Conservation (phyloP, 92 coral and sea anemone genomes). For the Epizoanthus illoricatus region DNA sequence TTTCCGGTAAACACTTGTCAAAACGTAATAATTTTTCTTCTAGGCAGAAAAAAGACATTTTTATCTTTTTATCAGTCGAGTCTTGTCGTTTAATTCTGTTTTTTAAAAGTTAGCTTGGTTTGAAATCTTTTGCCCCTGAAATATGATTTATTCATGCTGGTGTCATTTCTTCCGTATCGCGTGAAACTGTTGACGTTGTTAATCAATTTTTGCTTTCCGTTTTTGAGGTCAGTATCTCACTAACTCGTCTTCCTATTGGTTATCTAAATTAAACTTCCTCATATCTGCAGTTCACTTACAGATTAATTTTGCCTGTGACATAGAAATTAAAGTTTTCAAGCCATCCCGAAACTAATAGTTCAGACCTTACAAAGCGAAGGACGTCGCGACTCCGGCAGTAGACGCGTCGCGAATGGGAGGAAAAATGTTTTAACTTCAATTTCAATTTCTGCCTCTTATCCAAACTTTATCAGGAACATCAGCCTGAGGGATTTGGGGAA, state of each 20-base stretch:
- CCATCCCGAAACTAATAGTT: not conserved
- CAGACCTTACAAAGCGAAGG: not conserved
- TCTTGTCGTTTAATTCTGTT: too few relatives aligned
- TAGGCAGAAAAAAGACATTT: too few relatives aligned
- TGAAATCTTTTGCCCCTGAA: not conserved
- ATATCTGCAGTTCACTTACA: not conserved
- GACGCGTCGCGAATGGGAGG: not conserved
- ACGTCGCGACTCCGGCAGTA: not conserved
- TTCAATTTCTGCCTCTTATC: too few relatives aligned
- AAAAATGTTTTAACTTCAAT: not conserved
- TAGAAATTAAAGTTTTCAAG: constrained; percentile 3
- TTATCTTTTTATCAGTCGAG: too few relatives aligned
- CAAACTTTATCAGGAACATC: too few relatives aligned
- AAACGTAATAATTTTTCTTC: too few relatives aligned
- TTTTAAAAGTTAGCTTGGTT: not conserved
- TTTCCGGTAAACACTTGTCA: too few relatives aligned
- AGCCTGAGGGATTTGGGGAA: too few relatives aligned
- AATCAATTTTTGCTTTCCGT: not conserved
- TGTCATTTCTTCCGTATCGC: not conserved
- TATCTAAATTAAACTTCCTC: not conserved
- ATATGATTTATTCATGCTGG: too few relatives aligned
- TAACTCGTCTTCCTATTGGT: not conserved
- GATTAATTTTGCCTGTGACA: not conserved
- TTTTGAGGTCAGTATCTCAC: not conserved
- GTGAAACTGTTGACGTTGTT: not conserved